phyloP scores from a whole-genome alignment of 2,888 invertebrate species.

The Eumacrocentrus americanus region DNA sequence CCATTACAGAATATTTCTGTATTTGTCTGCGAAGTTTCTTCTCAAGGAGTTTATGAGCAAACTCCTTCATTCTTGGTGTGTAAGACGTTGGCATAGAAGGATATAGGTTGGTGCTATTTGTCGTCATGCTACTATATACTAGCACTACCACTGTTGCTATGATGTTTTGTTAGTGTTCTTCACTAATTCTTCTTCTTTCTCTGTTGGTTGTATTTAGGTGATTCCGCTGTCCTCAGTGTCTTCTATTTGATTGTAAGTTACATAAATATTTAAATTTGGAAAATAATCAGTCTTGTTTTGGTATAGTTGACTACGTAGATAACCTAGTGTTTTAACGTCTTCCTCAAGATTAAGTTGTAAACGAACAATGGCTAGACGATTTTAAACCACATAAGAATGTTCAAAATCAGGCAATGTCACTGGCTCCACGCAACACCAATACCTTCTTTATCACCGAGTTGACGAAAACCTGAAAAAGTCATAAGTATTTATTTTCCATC shows the following conservation, averaged over 20 bases:
- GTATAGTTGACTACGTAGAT: too few species aligned
- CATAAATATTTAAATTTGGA: not conserved
- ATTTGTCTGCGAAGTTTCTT: constrained; percentile 56
- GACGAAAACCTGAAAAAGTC: too few species aligned
- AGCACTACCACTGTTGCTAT: constrained; percentile 41
- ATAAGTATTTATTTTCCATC: too few species aligned
- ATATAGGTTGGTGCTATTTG: constrained; percentile 44
- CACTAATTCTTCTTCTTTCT: constrained; percentile 19
- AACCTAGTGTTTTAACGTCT: too few species aligned
- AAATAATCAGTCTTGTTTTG: too few species aligned
- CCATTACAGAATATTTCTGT: constrained; percentile 58
- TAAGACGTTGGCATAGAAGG: constrained; percentile 12
- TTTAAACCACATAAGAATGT: too few species aligned
- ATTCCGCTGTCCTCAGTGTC: not conserved
- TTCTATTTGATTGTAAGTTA: not conserved
- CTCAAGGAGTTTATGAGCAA: constrained; percentile 55
- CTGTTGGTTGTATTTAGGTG: constrained; percentile 3
- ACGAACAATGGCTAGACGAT: too few species aligned
- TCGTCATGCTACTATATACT: constrained; percentile 31
- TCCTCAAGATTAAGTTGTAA: too few species aligned
- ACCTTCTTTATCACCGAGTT: too few species aligned
- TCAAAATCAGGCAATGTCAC: too few species aligned
- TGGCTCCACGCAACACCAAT: too few species aligned
- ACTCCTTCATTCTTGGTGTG: constrained; percentile 43
- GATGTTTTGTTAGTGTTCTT: not conserved